These are phyloP conservation scores for Achatina immaculata DNA, from an alignment of 1,140 invertebrate species.

Conservation along the genomic window DNA sequence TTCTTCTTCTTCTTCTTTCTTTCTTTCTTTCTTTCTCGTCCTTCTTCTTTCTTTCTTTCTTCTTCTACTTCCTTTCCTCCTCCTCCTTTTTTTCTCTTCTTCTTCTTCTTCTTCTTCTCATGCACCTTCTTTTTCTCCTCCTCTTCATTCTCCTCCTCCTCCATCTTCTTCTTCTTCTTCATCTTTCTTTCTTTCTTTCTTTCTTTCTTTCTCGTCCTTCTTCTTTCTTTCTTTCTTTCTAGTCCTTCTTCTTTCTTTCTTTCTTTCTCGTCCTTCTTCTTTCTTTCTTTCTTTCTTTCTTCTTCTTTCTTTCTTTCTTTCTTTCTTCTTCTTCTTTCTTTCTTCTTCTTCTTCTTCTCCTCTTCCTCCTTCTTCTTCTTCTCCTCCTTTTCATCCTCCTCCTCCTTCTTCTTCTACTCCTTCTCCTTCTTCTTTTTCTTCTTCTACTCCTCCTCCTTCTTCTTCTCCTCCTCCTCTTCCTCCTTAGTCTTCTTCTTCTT, in stretches of 20 bases:
- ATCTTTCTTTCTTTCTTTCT: neutral
- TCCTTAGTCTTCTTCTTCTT: neutral
- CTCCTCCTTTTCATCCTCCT: no score
- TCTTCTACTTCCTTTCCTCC: conserved; percentile 1
- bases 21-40: no score
- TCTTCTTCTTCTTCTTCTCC: no score
- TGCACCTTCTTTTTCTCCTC: neutral
- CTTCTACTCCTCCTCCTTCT: neutral
- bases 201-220: conserved; percentile 17
- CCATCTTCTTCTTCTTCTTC: no score
- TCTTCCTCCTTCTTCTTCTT: neutral
- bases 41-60: conserved; percentile 4
- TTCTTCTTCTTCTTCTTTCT: neutral
- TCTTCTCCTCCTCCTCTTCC: neutral
- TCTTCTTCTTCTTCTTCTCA: neutral
- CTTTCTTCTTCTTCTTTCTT: neutral
- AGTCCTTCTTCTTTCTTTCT: no score
- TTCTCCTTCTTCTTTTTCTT: neutral
- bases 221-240: neutral
- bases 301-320: neutral
- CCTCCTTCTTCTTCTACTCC: no score
- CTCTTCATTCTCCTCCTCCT: neutral
- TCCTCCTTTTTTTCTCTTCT: neutral
- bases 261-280: neutral
- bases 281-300: neutral